Base-by-base conservation (phyloP, 2,113 vertebrate genomes). In the Cacatua alba region DNA sequence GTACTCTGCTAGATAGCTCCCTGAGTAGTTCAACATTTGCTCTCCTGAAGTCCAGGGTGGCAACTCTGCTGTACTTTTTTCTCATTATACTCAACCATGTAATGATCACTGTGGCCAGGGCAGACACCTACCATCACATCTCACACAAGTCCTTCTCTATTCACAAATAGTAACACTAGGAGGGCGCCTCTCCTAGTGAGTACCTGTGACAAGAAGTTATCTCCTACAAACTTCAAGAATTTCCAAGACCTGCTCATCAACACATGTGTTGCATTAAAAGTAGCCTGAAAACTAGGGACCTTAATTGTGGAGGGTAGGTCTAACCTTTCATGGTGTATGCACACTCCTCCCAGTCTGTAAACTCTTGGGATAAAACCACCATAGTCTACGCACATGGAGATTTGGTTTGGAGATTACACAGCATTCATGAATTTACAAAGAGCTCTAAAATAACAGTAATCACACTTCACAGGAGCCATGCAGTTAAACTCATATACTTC, bases 401-500 rank as follows among this genome's bases (percentile, higher is more conserved):
- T 65, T 80, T 57, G 26, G n/a, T 67, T 64, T 92, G 83, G 63
- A 74, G 84, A 82, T 82, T 72, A 85, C 7, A 33, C 0, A 3
- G 49, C 28, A 69, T 74, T 72, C 23, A 48, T 35, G 75, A 77
- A 69, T 85, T 69, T 74, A 88, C 82, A 93, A 95, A 92, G 71
- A 86, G 51, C 43, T 88, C 60, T 81, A 69, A 75, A 60, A 83
- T 77, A 93, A 74, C 51, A 67, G 20, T 39, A 88, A 96, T 70
- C 55, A 44, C 60, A 77, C 43, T 88, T 80, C 63, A 44, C 74
- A 89, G 57, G 18, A 79, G 67, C 53, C n/a, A 63, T 26, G 46
- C 43, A 83, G 55, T 71, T 90, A 78, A 92, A 77, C 43, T 68
- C 60, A 51, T 75, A 78, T 96, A 35, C 59, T 93, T 94, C 79